A percentile compares a stretch with the other conserved stretches of the same genome.
Conservation (phyloP, 2,888 invertebrate genomes). For the Tyria jacobaeae region DNA sequence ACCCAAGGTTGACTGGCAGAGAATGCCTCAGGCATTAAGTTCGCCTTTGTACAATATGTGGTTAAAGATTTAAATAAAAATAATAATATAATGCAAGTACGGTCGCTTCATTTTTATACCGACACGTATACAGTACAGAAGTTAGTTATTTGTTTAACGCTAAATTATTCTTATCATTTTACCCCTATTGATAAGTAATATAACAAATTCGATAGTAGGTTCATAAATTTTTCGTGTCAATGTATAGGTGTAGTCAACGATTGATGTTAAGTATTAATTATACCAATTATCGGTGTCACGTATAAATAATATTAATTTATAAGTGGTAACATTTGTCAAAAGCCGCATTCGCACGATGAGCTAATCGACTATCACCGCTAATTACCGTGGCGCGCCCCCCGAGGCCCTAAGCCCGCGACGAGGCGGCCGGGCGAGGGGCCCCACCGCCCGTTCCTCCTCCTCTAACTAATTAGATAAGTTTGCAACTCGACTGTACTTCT, state of each 20-base stretch:
- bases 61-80: too few species aligned
- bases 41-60: too few species aligned
- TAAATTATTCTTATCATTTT: background rate
- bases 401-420: constrained; percentile 34
- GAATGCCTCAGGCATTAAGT: too few species aligned
- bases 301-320: constrained; percentile 81
- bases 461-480: constrained; percentile 86
- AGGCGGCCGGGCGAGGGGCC: constrained; percentile 23
- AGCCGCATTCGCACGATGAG: constrained; percentile 85
- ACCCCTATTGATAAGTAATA: background rate
- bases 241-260: constrained; percentile 23
- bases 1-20: too few species aligned
- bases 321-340: constrained; percentile 84
- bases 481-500: constrained; percentile 86
- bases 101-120: background rate
- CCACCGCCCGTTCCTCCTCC: constrained; percentile 53
- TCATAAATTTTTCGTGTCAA: constrained; percentile 3
- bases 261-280: constrained; percentile 61
- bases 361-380: constrained; percentile 87
- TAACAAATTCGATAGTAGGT: constrained; percentile 17
- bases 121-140: too few species aligned
- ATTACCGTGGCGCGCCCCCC: constrained; percentile 69
- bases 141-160: background rate
- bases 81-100: too few species aligned
- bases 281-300: constrained; percentile 72